phyloP scores from a whole-genome alignment of 2,797 vertebrate genomes.

The Urophycis tenuis region DNA sequence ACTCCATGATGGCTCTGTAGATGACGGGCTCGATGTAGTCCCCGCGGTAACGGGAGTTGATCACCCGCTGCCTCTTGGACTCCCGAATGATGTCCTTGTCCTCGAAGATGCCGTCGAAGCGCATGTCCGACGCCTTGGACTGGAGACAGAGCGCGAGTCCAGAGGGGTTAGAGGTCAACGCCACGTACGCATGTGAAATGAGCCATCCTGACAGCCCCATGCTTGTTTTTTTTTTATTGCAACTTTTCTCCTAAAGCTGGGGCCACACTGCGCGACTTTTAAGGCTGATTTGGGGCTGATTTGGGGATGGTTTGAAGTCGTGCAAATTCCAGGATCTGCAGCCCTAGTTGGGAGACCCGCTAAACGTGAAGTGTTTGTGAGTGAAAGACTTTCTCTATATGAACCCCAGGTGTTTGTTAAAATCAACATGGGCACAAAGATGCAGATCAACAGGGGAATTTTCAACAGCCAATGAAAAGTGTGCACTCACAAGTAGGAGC shows the following conservation, averaged over 20 bases:
- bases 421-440: too few relatives aligned
- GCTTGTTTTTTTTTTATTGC: not conserved
- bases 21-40: constrained; percentile 98
- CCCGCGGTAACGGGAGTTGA: constrained; percentile 95
- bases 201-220: not conserved
- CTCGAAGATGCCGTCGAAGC: constrained; percentile 95
- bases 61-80: constrained; percentile 93
- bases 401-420: too few relatives aligned
- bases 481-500: not conserved
- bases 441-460: not conserved
- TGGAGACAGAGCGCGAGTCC: constrained; percentile 45
- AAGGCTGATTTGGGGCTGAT: too few relatives aligned
- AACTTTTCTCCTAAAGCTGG: not conserved
- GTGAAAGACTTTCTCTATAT: not conserved
- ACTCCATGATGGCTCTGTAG: constrained; percentile 99
- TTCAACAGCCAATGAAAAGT: not conserved
- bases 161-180: not conserved
- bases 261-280: not conserved
- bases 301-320: too few relatives aligned
- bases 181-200: not conserved
- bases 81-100: constrained; percentile 91
- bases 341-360: not conserved
- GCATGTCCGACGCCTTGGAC: constrained; percentile 98
- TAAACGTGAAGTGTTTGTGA: not conserved
- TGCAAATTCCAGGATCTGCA: too few relatives aligned